These are phyloP conservation scores for Balearica regulorum DNA, from an alignment of 2,797 vertebrate species.

Conservation along the genomic window DNA sequence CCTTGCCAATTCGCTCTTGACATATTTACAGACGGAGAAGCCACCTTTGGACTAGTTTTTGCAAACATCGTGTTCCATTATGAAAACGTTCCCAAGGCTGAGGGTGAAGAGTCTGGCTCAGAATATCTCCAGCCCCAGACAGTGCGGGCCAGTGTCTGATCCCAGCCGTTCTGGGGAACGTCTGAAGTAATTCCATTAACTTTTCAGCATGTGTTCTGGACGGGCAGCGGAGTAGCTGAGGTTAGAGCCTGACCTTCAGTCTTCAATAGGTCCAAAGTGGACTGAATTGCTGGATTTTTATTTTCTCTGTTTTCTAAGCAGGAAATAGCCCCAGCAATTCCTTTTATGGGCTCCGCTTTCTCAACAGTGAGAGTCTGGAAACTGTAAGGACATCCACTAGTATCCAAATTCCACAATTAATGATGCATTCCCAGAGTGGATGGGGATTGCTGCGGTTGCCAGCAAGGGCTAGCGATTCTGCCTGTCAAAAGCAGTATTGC, in stretches of 20 bases:
- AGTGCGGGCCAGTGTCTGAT: constrained; percentile 30
- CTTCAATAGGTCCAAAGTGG: background rate
- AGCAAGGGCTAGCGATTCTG: background rate
- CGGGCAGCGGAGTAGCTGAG: background rate
- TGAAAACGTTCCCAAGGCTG: constrained; percentile 41
- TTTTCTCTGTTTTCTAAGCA: constrained; percentile 36
- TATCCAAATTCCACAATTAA: constrained; percentile 40
- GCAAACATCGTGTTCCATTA: constrained; percentile 27
- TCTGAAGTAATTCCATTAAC: constrained; percentile 34
- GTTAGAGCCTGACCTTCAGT: constrained; percentile 4
- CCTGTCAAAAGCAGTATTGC: background rate
- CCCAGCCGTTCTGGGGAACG: background rate
- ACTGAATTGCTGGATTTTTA: background rate
- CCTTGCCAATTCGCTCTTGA: constrained; percentile 51
- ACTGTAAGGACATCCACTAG: background rate
- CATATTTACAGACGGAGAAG: constrained; percentile 61
- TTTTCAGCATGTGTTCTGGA: background rate
- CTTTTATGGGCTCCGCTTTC: constrained; percentile 11
- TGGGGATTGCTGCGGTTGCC: background rate
- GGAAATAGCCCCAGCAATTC: background rate
- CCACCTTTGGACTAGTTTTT: constrained; percentile 60
- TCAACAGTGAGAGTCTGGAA: constrained; percentile 26
- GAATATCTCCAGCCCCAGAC: constrained; percentile 40
- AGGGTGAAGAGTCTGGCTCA: constrained; percentile 25
- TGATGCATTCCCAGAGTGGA: background rate